A percentile compares a stretch with the other conserved stretches of the same genome.
Conservation (phyloP, 2,888 invertebrate species). For the Salticus scenicus region DNA sequence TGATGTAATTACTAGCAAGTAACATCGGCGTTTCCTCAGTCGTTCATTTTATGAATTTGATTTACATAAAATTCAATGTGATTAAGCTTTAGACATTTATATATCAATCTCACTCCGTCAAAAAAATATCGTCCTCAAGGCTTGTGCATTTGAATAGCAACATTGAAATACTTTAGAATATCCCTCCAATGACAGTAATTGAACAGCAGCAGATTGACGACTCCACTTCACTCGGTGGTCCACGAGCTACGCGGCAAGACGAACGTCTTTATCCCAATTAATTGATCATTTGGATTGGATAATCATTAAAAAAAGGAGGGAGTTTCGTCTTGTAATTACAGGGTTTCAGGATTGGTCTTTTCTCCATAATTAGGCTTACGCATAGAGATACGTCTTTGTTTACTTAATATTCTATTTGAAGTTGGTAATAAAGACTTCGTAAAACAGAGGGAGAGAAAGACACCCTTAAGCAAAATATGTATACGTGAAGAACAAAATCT, state of each 20-base stretch:
- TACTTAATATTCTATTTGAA: constrained; percentile 65
- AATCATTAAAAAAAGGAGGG: constrained; percentile 25
- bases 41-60: too few relatives aligned
- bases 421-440: constrained; percentile 48
- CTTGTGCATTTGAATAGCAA: neutral
- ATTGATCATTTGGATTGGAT: constrained; percentile 66
- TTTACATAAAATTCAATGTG: too few relatives aligned
- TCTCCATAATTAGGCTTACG: constrained; percentile 33
- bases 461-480: neutral
- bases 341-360: constrained; percentile 26
- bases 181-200: constrained; percentile 53
- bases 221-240: constrained; percentile 64
- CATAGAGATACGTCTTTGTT: constrained; percentile 38
- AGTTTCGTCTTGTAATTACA: constrained; percentile 33
- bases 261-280: constrained; percentile 66
- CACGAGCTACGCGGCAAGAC: constrained; percentile 39
- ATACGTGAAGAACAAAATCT: neutral
- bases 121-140: too few relatives aligned
- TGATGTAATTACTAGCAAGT: neutral
- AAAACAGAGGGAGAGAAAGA: too few relatives aligned
- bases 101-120: too few relatives aligned
- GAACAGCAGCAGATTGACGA: constrained; percentile 39
- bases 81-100: neutral
- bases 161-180: neutral
- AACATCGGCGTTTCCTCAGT: neutral